Percentiles rank a stretch among this genome's conserved stretches.
These are phyloP conservation scores for Remorina albescens DNA, from an alignment of 2,797 vertebrate genomes.

Conservation along the genomic window DNA sequence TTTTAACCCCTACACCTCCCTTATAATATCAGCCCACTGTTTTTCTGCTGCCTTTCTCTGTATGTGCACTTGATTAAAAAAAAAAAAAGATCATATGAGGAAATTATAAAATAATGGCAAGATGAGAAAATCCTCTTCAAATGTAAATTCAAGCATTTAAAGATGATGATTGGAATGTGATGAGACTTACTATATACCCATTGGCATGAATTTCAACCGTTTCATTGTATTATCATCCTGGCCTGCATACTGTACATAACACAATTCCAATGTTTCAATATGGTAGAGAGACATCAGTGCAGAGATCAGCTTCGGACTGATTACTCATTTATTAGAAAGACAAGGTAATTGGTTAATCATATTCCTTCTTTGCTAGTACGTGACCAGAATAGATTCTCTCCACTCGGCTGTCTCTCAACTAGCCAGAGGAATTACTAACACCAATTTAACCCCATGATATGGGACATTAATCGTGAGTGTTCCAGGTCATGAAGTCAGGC, in stretches of 20 bases:
- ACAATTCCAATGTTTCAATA: constrained; percentile 59
- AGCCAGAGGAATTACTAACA: constrained; percentile 77
- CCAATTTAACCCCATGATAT: constrained; percentile 79
- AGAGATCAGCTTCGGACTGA: constrained; percentile 73
- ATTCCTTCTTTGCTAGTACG: constrained; percentile 67
- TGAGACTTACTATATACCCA: constrained; percentile 20
- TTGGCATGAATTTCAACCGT: constrained; percentile 39
- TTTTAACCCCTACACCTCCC: neutral
- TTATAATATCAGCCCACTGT: neutral
- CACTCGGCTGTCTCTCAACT: constrained; percentile 53
- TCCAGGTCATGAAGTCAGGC: constrained; percentile 78
- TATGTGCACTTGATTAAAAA: constrained; percentile 4
- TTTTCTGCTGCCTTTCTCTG: neutral
- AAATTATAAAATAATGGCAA: constrained; percentile 4
- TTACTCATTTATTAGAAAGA: constrained; percentile 78
- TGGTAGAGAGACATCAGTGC: constrained; percentile 64
- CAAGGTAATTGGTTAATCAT: constrained; percentile 81
- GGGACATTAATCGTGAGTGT: constrained; percentile 82
- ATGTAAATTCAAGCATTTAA: constrained; percentile 41
- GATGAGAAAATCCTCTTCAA: constrained; percentile 9
- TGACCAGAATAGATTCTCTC: constrained; percentile 67
- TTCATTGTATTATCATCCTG: constrained; percentile 42
- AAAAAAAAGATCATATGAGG: too few relatives aligned
- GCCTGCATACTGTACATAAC: constrained; percentile 43
- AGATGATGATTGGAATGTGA: constrained; percentile 15